A percentile compares a stretch with the other conserved stretches of the same genome.
Evolutionary conservation across 2,797 vertebrate species (phyloP).

Genomic region (Eulemur coronatus): DNA sequence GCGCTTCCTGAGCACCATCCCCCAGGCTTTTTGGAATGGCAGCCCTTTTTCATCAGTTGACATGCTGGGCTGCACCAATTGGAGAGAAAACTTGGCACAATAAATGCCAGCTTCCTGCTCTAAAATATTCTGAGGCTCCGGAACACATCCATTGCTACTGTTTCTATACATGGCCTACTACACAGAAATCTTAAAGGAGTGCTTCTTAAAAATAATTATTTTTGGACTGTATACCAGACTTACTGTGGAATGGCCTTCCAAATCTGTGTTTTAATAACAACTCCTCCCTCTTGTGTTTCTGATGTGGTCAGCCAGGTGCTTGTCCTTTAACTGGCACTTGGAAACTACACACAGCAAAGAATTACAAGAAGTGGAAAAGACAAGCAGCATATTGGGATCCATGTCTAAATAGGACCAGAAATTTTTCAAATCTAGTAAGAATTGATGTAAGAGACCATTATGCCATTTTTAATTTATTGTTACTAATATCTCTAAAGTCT

Average conservation of each 20-base stretch:
- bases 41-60: not conserved
- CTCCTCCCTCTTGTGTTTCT: not conserved
- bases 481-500: not conserved
- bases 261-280: not conserved
- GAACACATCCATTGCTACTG: not conserved
- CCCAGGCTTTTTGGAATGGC: not conserved
- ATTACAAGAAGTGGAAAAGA: not conserved
- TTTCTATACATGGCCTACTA: not conserved
- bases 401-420: not conserved
- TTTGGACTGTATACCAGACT: not conserved
- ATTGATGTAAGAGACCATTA: not conserved
- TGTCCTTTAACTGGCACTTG: not conserved
- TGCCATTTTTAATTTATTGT: not conserved
- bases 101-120: not conserved
- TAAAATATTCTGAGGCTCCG: not conserved
- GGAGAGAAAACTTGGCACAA: conserved; percentile 9
- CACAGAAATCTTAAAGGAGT: not conserved
- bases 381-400: not conserved
- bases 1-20: not conserved
- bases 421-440: not conserved
- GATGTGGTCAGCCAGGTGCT: not conserved
- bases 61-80: not conserved
- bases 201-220: not conserved
- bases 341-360: not conserved
- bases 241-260: not conserved